These are phyloP conservation scores for Hexactinellida sp. DNA, from an alignment of 37 sponge, comb jelly and placozoan species.

Conservation along the genomic window DNA sequence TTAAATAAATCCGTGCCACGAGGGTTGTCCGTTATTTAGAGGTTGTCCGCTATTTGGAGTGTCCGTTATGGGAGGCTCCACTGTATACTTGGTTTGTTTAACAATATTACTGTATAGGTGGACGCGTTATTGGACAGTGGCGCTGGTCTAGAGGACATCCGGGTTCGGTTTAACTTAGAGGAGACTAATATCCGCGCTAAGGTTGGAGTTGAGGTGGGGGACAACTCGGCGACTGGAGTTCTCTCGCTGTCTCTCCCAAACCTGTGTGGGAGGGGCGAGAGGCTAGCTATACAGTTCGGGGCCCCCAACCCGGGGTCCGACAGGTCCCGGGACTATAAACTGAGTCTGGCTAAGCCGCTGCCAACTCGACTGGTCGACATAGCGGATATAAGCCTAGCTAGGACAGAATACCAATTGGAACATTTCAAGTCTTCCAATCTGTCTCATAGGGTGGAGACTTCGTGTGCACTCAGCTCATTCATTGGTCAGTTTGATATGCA, in stretches of 20 bases:
- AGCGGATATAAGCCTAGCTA: background rate
- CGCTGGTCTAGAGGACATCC: background rate
- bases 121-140: background rate
- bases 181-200: background rate
- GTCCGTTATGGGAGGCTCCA: too few species aligned
- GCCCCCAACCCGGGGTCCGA: background rate
- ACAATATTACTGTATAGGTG: too few species aligned
- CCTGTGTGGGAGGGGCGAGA: background rate
- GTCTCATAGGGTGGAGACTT: background rate
- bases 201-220: background rate
- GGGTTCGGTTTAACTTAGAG: background rate
- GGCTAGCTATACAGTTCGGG: background rate
- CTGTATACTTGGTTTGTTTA: too few species aligned
- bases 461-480: background rate
- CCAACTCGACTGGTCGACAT: background rate
- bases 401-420: background rate
- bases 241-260: background rate
- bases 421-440: background rate
- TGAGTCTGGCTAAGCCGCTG: background rate
- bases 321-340: background rate
- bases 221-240: background rate
- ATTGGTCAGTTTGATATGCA: background rate
- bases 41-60: too few species aligned
- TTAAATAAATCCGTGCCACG: too few species aligned
- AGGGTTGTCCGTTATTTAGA: too few species aligned